Conservation (phyloP, 2,113 vertebrate species). For the Petromus typicus region DNA sequence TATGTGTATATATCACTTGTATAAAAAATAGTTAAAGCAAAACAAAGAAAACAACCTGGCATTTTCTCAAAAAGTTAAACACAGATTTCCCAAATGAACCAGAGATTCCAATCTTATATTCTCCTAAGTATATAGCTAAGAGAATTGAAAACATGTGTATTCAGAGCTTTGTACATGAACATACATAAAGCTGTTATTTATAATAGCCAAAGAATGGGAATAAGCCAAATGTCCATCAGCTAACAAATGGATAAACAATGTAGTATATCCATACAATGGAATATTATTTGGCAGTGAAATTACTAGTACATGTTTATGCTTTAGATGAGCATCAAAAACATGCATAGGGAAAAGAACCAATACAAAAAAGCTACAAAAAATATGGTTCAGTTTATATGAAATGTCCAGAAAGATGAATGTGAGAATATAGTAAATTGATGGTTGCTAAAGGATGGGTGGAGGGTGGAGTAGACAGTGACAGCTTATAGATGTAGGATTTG, state of each 20-base stretch:
- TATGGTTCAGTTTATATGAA: not conserved
- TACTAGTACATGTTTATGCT: not conserved
- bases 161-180: not conserved
- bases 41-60: constrained; percentile 11
- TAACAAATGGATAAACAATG: not conserved
- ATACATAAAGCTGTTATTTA: not conserved
- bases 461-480: not conserved
- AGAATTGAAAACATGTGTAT: constrained; percentile 5
- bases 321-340: not conserved
- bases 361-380: not conserved
- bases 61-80: constrained; percentile 44
- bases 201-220: not conserved
- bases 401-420: not conserved
- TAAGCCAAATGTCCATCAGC: no score
- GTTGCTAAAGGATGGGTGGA: not conserved
- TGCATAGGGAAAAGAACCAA: not conserved
- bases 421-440: not conserved
- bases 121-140: not conserved
- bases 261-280: not conserved
- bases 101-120: not conserved
- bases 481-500: not conserved
- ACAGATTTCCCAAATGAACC: constrained; percentile 22
- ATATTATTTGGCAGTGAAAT: not conserved
- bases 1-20: not conserved
- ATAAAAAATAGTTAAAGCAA: constrained; percentile 37